These are phyloP conservation scores for Coracopsis vasa DNA, from an alignment of 2,113 vertebrate genomes.

Conservation along the genomic window DNA sequence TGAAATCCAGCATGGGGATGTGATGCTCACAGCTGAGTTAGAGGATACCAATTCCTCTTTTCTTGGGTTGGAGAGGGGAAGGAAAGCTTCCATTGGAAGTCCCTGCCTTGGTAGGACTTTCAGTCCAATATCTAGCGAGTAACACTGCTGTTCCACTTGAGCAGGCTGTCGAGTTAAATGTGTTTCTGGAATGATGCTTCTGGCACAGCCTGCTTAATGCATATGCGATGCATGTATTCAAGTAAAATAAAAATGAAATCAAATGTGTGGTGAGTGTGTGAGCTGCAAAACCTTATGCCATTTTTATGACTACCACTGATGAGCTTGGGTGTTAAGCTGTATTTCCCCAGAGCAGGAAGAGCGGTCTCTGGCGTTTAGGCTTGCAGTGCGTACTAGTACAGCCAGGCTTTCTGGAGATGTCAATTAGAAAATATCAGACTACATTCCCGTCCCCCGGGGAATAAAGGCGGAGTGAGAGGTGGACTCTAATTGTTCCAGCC, in stretches of 20 bases:
- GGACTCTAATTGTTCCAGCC: neutral
- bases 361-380: neutral
- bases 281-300: neutral
- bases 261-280: neutral
- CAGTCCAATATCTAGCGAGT: neutral
- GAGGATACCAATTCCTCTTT: neutral
- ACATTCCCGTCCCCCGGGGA: neutral
- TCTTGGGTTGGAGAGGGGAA: neutral
- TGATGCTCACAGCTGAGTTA: neutral
- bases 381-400: neutral
- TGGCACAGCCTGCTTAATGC: slow-evolving; percentile 37
- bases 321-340: neutral
- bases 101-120: neutral
- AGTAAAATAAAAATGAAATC: slow-evolving; percentile 29
- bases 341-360: neutral
- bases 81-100: neutral
- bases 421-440: neutral
- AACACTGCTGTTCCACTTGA: slow-evolving; percentile 34
- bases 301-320: neutral
- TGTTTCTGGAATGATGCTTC: slow-evolving; percentile 27
- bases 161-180: slow-evolving; percentile 40
- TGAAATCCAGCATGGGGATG: neutral
- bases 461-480: neutral
- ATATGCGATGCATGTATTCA: slow-evolving; percentile 10
- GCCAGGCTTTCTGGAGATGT: neutral